phyloP scores from a whole-genome alignment of 1,140 invertebrate species.

The Hycleus cichorii region DNA sequence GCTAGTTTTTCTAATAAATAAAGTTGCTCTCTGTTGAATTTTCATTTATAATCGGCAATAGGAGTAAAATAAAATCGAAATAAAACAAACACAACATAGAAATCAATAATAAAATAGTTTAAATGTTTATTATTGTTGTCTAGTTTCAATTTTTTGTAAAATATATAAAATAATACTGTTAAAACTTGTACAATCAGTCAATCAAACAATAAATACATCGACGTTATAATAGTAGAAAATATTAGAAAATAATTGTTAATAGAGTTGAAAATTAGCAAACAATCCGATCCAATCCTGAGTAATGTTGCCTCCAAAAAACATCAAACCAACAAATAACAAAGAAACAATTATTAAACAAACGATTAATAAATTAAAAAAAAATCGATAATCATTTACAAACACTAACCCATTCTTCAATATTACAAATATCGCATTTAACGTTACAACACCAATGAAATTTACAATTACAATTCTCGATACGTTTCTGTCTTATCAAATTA shows the following conservation, averaged over 20 bases:
- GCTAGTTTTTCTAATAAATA: neutral
- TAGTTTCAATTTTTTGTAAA: neutral
- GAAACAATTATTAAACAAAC: neutral
- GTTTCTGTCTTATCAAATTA: conserved; percentile 68
- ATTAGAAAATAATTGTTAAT: neutral
- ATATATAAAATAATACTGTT: neutral
- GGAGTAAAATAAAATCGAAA: neutral
- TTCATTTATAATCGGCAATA: neutral
- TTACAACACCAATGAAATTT: conserved; percentile 90
- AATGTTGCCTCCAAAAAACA: no score
- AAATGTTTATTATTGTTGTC: no score
- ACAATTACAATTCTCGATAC: conserved; percentile 75
- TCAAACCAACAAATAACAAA: neutral
- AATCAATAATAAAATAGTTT: neutral
- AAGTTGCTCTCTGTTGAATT: neutral
- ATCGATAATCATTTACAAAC: conserved; percentile 55
- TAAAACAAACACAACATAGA: neutral
- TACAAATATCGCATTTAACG: conserved; percentile 78
- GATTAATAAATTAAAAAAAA: neutral
- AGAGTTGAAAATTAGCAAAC: no score
- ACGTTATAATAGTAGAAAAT: neutral
- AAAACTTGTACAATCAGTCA: neutral
- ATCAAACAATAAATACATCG: neutral
- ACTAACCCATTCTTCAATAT: conserved; percentile 75
- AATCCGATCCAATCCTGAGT: no score